Percentiles rank a stretch among this genome's conserved stretches.
These are phyloP conservation scores for Clarias batrachus DNA, from an alignment of 2,113 vertebrate genomes.

Conservation along the genomic window DNA sequence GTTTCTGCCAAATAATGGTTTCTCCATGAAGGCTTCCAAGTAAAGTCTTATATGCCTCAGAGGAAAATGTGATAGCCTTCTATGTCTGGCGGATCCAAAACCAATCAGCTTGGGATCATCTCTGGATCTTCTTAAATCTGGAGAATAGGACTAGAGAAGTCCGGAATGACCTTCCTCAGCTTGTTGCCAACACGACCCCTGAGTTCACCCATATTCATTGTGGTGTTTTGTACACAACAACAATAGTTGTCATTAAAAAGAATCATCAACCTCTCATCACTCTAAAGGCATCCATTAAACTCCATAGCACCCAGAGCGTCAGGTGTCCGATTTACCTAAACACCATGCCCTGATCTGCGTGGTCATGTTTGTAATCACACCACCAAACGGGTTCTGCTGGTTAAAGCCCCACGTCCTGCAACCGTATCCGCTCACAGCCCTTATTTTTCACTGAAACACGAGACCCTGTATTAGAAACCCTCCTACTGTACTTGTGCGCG, in stretches of 20 bases:
- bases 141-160: background rate
- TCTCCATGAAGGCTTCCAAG: no score
- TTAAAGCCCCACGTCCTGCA: conserved; percentile 9
- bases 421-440: conserved; percentile 6
- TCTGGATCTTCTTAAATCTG: no score
- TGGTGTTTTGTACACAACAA: background rate
- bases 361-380: conserved; percentile 20
- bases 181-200: no score
- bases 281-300: background rate
- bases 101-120: background rate
- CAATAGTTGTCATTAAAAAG: background rate
- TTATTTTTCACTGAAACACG: conserved; percentile 15
- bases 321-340: background rate
- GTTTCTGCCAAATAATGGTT: no score
- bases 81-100: background rate
- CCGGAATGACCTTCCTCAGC: background rate
- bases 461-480: background rate
- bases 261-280: background rate
- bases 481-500: background rate
- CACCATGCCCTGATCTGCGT: background rate
- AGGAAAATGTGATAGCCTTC: no score
- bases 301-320: background rate
- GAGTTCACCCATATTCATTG: background rate
- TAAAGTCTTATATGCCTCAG: no score
- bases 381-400: conserved; percentile 33